A percentile compares a stretch with the other conserved stretches of the same genome.
These are phyloP conservation scores for Silurus asotus DNA, from an alignment of 2,113 vertebrate species.

Conservation along the genomic window DNA sequence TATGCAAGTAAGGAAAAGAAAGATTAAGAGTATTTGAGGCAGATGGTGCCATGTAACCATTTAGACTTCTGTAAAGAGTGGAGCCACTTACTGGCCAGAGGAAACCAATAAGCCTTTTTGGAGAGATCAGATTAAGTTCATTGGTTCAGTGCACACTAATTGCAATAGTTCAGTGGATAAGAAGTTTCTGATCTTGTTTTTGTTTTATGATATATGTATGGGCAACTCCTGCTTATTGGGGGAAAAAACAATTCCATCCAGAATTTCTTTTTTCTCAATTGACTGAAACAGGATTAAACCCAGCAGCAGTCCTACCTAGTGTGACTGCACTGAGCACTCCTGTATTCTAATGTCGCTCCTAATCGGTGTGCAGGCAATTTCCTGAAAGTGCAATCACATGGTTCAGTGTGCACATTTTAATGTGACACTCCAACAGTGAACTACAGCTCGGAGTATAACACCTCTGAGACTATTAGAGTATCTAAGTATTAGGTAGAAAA, in stretches of 20 bases:
- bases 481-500: slow-evolving; percentile 32
- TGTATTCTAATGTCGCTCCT: slow-evolving; percentile 43
- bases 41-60: not conserved
- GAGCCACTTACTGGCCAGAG: not conserved
- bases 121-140: slow-evolving; percentile 17
- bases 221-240: not conserved
- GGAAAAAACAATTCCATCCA: not conserved
- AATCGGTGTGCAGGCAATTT: slow-evolving; percentile 48
- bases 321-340: slow-evolving; percentile 25
- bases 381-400: slow-evolving; percentile 49
- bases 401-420: slow-evolving; percentile 40
- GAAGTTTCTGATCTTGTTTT: slow-evolving; percentile 1
- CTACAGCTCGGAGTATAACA: slow-evolving; percentile 21
- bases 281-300: slow-evolving; percentile 24
- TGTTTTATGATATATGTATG: slow-evolving; percentile 3
- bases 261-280: not conserved
- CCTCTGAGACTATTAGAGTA: slow-evolving; percentile 18
- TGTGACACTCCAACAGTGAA: slow-evolving; percentile 46
- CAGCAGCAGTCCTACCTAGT: slow-evolving; percentile 14
- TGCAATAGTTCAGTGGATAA: slow-evolving; percentile 8
- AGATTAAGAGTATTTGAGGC: not conserved
- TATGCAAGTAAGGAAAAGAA: not conserved
- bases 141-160: slow-evolving; percentile 27
- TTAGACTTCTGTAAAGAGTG: not conserved
- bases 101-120: slow-evolving; percentile 14